phyloP scores from a whole-genome alignment of 1,140 invertebrate genomes.

The Caerostris extrusa region DNA sequence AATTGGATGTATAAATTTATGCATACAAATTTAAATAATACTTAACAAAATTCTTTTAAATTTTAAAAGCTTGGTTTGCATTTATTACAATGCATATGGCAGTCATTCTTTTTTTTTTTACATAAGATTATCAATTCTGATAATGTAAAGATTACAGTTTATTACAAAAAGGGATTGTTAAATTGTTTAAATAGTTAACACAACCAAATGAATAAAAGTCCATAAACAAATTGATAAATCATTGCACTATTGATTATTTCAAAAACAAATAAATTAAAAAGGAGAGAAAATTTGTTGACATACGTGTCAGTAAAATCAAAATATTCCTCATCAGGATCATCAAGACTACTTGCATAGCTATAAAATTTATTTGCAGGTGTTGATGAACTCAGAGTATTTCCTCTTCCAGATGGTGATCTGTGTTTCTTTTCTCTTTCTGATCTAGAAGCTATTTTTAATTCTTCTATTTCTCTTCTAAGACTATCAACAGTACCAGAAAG shows the following conservation, averaged over 20 bases:
- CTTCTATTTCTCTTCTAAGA: conserved; percentile 78
- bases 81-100: too few species aligned
- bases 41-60: too few species aligned
- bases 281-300: neutral
- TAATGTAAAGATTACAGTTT: too few species aligned
- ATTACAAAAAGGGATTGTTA: neutral
- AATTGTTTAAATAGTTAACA: neutral
- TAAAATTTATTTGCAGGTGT: conserved; percentile 46
- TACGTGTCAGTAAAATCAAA: conserved; percentile 78
- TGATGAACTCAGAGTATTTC: conserved; percentile 37
- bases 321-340: conserved; percentile 78
- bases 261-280: too few species aligned
- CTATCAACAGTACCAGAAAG: conserved; percentile 78
- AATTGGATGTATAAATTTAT: too few species aligned
- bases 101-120: too few species aligned
- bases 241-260: too few species aligned
- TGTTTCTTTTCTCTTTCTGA: conserved; percentile 10
- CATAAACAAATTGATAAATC: too few species aligned
- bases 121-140: too few species aligned
- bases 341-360: conserved; percentile 69
- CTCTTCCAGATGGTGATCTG: conserved; percentile 43
- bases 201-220: neutral
- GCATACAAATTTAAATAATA: too few species aligned
- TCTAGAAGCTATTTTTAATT: conserved; percentile 70
- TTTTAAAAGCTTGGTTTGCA: too few species aligned